phyloP scores from a whole-genome alignment of 2,797 vertebrate species.

The Buphagus erythrorhynchus region DNA sequence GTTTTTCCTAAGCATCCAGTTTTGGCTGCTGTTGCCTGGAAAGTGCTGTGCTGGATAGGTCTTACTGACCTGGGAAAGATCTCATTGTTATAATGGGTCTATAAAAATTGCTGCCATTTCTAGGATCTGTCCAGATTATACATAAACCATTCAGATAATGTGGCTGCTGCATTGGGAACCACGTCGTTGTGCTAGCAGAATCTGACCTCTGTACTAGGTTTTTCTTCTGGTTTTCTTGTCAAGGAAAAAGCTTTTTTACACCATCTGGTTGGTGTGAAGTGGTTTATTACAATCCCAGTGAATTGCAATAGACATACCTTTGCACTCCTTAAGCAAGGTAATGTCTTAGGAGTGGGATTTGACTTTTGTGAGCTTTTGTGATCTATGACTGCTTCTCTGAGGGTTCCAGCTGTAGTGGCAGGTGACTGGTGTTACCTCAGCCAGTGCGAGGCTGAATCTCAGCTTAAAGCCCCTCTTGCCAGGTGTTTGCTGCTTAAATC shows the following conservation, averaged over 20 bases:
- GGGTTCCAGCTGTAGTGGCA: neutral
- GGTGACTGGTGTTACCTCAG: neutral
- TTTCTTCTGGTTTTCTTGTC: neutral
- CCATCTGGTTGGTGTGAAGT: neutral
- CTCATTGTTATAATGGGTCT: neutral
- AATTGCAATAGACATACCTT: neutral
- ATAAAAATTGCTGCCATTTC: neutral
- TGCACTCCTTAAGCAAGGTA: neutral
- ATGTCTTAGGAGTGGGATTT: neutral
- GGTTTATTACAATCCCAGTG: neutral
- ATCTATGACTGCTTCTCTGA: neutral
- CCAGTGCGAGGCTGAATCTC: neutral
- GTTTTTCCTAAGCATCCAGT: neutral
- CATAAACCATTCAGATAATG: neutral
- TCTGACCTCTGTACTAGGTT: neutral
- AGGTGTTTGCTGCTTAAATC: neutral
- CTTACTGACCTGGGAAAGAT: constrained; percentile 30
- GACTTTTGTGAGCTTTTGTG: neutral
- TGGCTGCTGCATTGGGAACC: neutral
- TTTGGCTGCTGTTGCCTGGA: neutral
- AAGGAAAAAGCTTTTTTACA: neutral
- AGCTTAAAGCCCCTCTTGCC: neutral
- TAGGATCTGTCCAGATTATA: neutral
- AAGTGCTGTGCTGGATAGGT: neutral
- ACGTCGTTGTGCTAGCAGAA: accelerated